phyloP scores from a whole-genome alignment of 2,797 vertebrate genomes.

The Leuciscus waleckii region DNA sequence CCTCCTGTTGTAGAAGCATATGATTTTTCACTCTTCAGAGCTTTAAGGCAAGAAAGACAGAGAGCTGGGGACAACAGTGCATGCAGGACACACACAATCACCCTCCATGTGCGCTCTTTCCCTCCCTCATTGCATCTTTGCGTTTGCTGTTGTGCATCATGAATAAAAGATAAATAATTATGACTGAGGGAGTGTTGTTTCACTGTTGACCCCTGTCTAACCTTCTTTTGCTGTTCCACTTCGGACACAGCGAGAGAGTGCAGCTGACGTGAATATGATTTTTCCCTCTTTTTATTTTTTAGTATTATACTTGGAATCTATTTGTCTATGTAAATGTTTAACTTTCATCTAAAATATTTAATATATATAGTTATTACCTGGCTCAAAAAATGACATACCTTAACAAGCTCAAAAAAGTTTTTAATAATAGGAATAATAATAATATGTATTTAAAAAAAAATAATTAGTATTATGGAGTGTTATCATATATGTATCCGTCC shows the following conservation, averaged over 20 bases:
- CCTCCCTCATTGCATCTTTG: constrained; percentile 29
- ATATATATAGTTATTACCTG: background rate
- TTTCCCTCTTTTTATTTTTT: background rate
- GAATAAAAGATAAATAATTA: constrained; percentile 63
- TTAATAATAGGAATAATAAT: background rate
- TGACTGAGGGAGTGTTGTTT: constrained; percentile 48
- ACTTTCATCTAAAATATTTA: background rate
- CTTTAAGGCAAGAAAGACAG: constrained; percentile 29
- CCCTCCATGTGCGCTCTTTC: background rate
- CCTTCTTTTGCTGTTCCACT: constrained; percentile 49
- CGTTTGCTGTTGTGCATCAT: constrained; percentile 34
- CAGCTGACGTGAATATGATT: background rate
- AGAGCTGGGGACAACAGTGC: constrained; percentile 33
- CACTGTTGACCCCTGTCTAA: constrained; percentile 48
- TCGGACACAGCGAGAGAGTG: background rate
- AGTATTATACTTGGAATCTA: background rate
- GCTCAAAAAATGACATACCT: background rate
- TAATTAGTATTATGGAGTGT: too few relatives aligned
- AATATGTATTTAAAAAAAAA: too few relatives aligned
- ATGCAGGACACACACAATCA: constrained; percentile 59
- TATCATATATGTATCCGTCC: too few relatives aligned
- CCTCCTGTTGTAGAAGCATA: constrained; percentile 9
- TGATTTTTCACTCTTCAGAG: constrained; percentile 37
- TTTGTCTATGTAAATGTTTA: background rate
- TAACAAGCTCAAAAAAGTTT: background rate